Evolutionary conservation across 2,888 invertebrate genomes (phyloP).

Genomic region (Plemyria rubiginata): DNA sequence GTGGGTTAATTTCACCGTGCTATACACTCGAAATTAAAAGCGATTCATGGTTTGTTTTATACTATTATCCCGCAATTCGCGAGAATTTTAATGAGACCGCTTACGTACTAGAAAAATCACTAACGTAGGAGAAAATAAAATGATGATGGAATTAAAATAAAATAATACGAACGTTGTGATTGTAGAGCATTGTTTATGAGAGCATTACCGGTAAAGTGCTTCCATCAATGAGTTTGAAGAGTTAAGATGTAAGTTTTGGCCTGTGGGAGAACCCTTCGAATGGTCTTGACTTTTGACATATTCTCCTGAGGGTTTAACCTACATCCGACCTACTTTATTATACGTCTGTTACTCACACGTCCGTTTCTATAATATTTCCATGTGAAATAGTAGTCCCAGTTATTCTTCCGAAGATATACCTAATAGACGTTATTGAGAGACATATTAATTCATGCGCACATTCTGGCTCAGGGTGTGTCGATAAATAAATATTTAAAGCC

Average conservation of each 20-base stretch:
- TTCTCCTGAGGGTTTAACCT: slow-evolving; percentile 52
- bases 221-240: slow-evolving; percentile 64
- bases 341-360: slow-evolving; percentile 2
- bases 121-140: slow-evolving; percentile 5
- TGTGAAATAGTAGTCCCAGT: background rate
- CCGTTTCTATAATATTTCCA: background rate
- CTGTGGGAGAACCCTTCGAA: slow-evolving; percentile 60
- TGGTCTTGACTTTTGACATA: slow-evolving; percentile 53
- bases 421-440: too few relatives aligned
- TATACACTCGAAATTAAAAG: slow-evolving; percentile 47
- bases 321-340: slow-evolving; percentile 51
- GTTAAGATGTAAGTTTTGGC: slow-evolving; percentile 62
- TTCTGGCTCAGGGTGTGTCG: too few relatives aligned
- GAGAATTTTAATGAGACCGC: slow-evolving; percentile 26
- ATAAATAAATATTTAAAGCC: too few relatives aligned
- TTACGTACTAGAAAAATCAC: slow-evolving; percentile 5
- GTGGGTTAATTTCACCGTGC: slow-evolving; percentile 48
- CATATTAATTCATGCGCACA: too few relatives aligned
- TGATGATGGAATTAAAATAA: background rate
- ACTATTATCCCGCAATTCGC: slow-evolving; percentile 29
- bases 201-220: slow-evolving; percentile 47
- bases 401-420: background rate
- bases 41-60: slow-evolving; percentile 41
- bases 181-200: slow-evolving; percentile 40
- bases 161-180: background rate